Base-by-base conservation (phyloP, 2,113 vertebrate species). In the Origma solitaria region DNA sequence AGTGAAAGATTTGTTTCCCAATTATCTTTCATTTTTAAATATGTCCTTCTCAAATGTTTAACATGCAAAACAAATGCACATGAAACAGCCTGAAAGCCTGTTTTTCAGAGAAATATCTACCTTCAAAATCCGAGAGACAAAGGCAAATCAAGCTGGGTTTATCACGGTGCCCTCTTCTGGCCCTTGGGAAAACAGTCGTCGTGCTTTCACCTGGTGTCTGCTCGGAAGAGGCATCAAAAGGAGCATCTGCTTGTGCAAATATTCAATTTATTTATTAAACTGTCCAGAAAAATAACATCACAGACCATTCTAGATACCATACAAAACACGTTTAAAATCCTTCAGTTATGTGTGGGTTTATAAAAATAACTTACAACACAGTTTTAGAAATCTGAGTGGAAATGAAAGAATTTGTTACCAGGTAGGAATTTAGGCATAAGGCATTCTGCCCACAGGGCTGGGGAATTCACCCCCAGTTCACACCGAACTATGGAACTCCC, bases 311-410 rank as follows among this genome's bases (percentile, higher is more conserved):
- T 13, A 69, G 40, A 86, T 21, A 79, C 30, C 49, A 60, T n/a
- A 91, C 22, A 86, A 90, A 95, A 51, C 19, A 60, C 0, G 0
- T 49, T 47, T 10, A 45, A 95, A 94, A 82, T 82, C 28, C 73
- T 87, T 87, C 83, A n/a, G 33, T 80, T 84, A 57, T 1, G 1
- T 44, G 53, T 3, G 10, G 58, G 25, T 66, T 87, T 80, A 92
- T 51, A 94, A 96, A 97, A 96, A 96, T 94, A 95, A 94, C 66
- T 92, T 95, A 82, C 8, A 86, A 14, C 42, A 60, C 10, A 53
- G 47, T 51, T 78, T 64, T 51, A 92, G 56, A 88, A 90, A 94
- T 64, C 64, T 87, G 73, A 72, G 65, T 64, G 86, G 72, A 86
- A 90, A 90, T 47, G 80, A 3, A 62, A 11, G 3, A 30, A 72